Evolutionary conservation across 2,888 invertebrate genomes (phyloP).

Genomic region (Melanostoma scalare): DNA sequence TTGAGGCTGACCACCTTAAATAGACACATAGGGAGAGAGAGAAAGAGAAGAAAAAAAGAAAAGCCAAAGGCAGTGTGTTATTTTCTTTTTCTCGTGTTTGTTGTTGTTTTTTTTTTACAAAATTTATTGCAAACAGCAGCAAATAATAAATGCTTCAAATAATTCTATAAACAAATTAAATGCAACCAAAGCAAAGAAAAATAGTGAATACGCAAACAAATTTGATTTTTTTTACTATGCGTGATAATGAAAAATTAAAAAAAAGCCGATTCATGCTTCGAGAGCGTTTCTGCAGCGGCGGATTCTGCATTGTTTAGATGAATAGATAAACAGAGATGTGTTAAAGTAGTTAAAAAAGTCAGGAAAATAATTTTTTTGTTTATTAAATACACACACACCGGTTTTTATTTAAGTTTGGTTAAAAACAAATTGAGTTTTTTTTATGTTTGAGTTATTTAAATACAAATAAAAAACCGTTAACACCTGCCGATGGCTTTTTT

Average conservation of each 20-base stretch:
- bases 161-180: conserved; percentile 64
- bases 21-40: conserved; percentile 75
- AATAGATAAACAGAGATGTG: conserved; percentile 38
- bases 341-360: conserved; percentile 29
- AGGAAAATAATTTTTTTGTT: conserved; percentile 39
- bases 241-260: conserved; percentile 61
- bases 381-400: conserved; percentile 44
- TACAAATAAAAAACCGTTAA: conserved; percentile 72
- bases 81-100: conserved; percentile 74
- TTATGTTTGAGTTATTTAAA: conserved; percentile 40
- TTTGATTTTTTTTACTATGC: conserved; percentile 42
- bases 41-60: conserved; percentile 82
- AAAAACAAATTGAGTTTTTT: conserved; percentile 37
- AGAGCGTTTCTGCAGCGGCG: conserved; percentile 31
- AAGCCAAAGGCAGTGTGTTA: conserved; percentile 91
- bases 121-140: conserved; percentile 63
- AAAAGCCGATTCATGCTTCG: conserved; percentile 66
- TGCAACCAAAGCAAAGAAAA: conserved; percentile 60
- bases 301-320: conserved; percentile 45
- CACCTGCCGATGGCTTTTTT: conserved; percentile 80
- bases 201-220: conserved; percentile 61
- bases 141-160: conserved; percentile 61
- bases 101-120: conserved; percentile 56
- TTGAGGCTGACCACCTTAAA: conserved; percentile 75
- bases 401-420: conserved; percentile 45